phyloP scores from a whole-genome alignment of 2,113 vertebrate genomes.

The Onychorhynchus coronatus region DNA sequence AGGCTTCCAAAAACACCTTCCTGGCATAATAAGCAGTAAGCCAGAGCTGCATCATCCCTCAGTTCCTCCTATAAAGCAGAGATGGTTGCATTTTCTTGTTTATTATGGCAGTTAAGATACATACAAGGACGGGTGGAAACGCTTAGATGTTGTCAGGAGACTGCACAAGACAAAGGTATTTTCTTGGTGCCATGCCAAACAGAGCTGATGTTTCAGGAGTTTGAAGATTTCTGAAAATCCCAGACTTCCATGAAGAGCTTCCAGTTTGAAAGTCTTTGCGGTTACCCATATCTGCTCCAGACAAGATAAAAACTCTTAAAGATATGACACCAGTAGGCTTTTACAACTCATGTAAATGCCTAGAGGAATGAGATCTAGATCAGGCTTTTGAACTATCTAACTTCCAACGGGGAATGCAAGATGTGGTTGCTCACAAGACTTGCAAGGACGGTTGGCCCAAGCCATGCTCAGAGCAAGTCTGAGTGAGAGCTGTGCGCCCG shows the following conservation, averaged over 20 bases:
- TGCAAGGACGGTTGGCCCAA: neutral
- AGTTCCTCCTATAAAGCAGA: neutral
- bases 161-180: neutral
- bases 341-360: neutral
- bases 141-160: neutral
- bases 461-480: neutral
- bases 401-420: neutral
- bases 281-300: constrained; percentile 11
- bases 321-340: neutral
- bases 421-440: neutral
- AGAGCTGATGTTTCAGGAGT: neutral
- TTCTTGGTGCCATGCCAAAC: neutral
- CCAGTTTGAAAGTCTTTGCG: neutral
- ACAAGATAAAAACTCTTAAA: neutral
- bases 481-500: fast-evolving
- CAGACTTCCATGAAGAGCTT: neutral
- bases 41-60: neutral
- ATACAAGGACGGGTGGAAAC: neutral
- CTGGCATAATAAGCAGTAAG: neutral
- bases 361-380: neutral
- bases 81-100: neutral
- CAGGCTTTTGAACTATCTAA: neutral
- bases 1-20: neutral
- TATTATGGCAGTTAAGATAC: neutral
- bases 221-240: neutral